Evolutionary conservation across 2,888 invertebrate genomes (phyloP).

Genomic region (Apocheima hispidaria): DNA sequence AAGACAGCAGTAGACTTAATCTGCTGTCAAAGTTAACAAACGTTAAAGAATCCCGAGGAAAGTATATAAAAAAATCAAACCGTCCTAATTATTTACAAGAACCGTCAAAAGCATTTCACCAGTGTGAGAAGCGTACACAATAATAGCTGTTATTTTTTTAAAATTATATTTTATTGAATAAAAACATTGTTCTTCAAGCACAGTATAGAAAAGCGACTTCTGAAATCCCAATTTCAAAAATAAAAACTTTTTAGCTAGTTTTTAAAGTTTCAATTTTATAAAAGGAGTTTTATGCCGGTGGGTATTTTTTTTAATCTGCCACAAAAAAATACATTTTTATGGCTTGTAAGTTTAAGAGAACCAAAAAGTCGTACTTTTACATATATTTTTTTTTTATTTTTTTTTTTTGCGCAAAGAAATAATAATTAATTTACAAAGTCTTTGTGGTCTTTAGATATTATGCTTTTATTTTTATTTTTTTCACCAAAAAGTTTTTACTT

Average conservation of each 20-base stretch:
- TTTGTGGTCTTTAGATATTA: conserved; percentile 1
- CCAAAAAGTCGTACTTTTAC: too few species aligned
- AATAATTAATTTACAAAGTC: too few species aligned
- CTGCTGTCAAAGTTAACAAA: too few species aligned
- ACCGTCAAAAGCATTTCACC: conserved; percentile 79
- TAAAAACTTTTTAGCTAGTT: conserved; percentile 47
- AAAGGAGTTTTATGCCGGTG: not conserved
- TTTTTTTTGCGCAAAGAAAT: too few species aligned
- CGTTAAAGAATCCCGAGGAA: too few species aligned
- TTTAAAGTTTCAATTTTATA: not conserved
- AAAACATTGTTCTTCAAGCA: conserved; percentile 69
- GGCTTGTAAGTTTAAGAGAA: too few species aligned
- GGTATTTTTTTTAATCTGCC: not conserved
- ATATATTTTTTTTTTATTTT: too few species aligned
- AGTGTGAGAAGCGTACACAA: conserved; percentile 61
- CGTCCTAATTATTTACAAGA: conserved; percentile 11
- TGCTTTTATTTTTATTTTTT: not conserved
- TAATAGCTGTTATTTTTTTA: conserved; percentile 54
- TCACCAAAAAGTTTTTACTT: conserved; percentile 30
- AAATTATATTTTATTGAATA: conserved; percentile 58
- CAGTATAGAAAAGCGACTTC: conserved; percentile 50
- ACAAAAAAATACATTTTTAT: too few species aligned
- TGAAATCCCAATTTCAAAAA: conserved; percentile 31
- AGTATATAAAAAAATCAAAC: conserved; percentile 3
- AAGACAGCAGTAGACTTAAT: too few species aligned